These are phyloP conservation scores for Polyploca ridens DNA, from an alignment of 2,888 invertebrate species.

Conservation along the genomic window DNA sequence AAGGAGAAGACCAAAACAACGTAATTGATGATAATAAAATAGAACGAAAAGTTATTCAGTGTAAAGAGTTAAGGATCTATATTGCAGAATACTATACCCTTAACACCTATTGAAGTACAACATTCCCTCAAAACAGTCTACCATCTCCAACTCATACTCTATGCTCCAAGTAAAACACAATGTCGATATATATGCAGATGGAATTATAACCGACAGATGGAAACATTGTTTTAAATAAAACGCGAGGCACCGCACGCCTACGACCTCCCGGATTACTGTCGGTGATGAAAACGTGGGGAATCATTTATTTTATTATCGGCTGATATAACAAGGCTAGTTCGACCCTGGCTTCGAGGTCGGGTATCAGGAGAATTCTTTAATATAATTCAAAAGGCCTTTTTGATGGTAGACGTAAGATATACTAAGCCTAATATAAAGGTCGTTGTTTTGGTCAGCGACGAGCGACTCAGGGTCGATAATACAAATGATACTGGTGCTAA, in stretches of 20 bases:
- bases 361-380: slow-evolving; percentile 40
- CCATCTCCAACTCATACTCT: slow-evolving; percentile 1
- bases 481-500: too few relatives aligned
- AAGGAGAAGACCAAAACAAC: too few relatives aligned
- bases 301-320: slow-evolving; percentile 73
- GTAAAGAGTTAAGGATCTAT: too few relatives aligned
- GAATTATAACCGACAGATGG: slow-evolving; percentile 55
- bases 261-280: slow-evolving; percentile 48
- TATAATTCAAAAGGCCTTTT: slow-evolving; percentile 42
- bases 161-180: slow-evolving; percentile 18
- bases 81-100: too few relatives aligned
- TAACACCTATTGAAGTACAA: too few relatives aligned
- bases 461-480: too few relatives aligned
- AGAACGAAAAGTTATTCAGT: too few relatives aligned
- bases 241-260: slow-evolving; percentile 41
- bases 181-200: slow-evolving; percentile 70
- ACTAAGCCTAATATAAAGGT: too few relatives aligned
- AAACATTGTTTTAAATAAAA: slow-evolving; percentile 64
- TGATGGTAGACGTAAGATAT: background rate
- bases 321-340: slow-evolving; percentile 61
- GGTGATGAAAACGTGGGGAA: slow-evolving; percentile 68
- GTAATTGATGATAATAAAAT: too few relatives aligned
- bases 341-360: slow-evolving; percentile 40
- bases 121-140: background rate
- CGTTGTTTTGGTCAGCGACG: too few relatives aligned